Evolutionary conservation across 2,888 invertebrate species (phyloP).

Genomic region (Thalpophila matura): DNA sequence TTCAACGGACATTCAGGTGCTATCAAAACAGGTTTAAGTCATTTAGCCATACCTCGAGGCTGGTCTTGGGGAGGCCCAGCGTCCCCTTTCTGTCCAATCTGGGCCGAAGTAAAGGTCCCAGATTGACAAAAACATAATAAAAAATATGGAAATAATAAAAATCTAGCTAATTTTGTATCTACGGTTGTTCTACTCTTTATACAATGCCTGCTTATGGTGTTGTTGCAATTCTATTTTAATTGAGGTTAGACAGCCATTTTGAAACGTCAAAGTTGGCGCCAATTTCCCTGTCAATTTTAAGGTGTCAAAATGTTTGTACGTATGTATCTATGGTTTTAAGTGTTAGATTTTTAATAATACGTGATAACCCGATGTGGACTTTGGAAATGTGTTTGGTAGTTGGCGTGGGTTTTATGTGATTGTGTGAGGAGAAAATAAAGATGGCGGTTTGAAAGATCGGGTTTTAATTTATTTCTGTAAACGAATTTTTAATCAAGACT

Average conservation of each 20-base stretch:
- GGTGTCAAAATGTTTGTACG: constrained; percentile 61
- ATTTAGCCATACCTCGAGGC: constrained; percentile 95
- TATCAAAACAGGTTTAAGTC: constrained; percentile 93
- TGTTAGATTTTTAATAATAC: constrained; percentile 39
- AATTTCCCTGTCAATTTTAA: constrained; percentile 62
- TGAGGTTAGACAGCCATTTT: constrained; percentile 70
- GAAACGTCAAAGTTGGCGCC: constrained; percentile 66
- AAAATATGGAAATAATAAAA: constrained; percentile 54
- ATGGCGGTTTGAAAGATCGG: constrained; percentile 22
- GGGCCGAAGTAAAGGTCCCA: constrained; percentile 92
- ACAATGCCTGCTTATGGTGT: constrained; percentile 69
- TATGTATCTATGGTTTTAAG: constrained; percentile 50
- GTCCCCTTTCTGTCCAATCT: constrained; percentile 94
- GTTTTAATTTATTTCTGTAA: constrained; percentile 43
- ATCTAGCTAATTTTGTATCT: constrained; percentile 64
- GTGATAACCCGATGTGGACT: constrained; percentile 34
- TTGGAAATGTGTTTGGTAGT: constrained; percentile 32
- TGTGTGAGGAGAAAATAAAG: not conserved
- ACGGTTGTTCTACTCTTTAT: constrained; percentile 68
- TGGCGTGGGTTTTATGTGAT: constrained; percentile 23
- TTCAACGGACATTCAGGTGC: constrained; percentile 91
- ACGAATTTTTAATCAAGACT: constrained; percentile 62
- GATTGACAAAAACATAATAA: constrained; percentile 79
- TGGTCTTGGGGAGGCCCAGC: constrained; percentile 96
- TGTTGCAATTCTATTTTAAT: constrained; percentile 67